Percentiles rank a stretch among this genome's conserved stretches.
phyloP scores from a whole-genome alignment of 2,113 vertebrate species.

The Euleptes europaea region DNA sequence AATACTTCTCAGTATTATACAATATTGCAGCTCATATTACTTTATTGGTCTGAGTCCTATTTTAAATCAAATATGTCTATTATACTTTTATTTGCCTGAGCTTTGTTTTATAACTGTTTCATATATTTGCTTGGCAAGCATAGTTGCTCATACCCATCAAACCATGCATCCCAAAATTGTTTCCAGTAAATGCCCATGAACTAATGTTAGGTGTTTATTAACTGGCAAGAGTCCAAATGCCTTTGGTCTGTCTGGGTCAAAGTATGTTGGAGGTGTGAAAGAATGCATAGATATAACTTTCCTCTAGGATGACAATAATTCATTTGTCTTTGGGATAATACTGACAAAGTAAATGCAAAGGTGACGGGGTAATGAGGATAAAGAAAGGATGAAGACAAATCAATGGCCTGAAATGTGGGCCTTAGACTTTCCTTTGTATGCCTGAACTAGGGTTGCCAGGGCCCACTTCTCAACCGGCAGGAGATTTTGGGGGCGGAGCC shows the following conservation, averaged over 20 bases:
- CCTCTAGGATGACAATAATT: not conserved
- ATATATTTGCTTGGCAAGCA: not conserved
- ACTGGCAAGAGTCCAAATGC: not conserved
- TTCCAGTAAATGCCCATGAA: not conserved
- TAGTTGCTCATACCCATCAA: not conserved
- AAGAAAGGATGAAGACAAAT: not conserved
- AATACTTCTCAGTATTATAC: not conserved
- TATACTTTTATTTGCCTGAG: not conserved
- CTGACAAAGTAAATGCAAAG: not conserved
- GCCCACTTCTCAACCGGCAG: no score
- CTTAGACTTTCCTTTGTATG: slow-evolving; percentile 3
- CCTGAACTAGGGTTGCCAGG: no score
- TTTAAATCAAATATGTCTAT: not conserved
- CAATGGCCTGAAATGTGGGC: not conserved
- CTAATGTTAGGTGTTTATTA: not conserved
- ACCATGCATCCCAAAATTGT: slow-evolving; percentile 1
- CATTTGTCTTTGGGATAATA: not conserved
- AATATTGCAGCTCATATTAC: not conserved
- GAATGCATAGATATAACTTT: not conserved
- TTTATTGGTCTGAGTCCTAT: slow-evolving; percentile 11
- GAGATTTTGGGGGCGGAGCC: no score
- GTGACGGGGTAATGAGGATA: not conserved
- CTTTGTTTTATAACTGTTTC: not conserved
- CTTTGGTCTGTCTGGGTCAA: slow-evolving; percentile 1
- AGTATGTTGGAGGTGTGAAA: not conserved